A percentile compares a stretch with the other conserved stretches of the same genome.
These are phyloP conservation scores for Dermolepida albohirtum DNA, from an alignment of 2,888 invertebrate species.

Conservation along the genomic window DNA sequence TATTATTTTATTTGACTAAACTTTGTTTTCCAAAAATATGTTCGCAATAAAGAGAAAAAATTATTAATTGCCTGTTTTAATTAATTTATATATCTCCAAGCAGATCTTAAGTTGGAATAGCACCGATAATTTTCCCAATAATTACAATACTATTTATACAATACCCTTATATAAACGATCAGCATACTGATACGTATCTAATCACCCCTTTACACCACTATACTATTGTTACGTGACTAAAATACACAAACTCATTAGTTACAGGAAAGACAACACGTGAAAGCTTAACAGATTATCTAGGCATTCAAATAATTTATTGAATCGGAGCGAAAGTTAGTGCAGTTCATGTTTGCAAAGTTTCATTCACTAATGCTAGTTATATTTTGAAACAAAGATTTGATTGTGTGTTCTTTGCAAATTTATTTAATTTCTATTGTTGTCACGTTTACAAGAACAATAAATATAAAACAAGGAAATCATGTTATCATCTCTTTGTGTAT, in stretches of 20 bases:
- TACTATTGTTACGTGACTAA: constrained; percentile 42
- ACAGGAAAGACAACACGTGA: constrained; percentile 40
- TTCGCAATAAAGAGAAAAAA: too few species aligned
- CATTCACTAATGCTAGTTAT: not conserved
- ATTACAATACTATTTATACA: constrained; percentile 31
- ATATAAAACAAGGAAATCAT: not conserved
- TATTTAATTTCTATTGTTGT: constrained; percentile 29
- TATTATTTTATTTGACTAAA: too few species aligned
- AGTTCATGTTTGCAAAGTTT: constrained; percentile 34
- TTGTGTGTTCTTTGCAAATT: constrained; percentile 21
- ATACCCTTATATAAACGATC: constrained; percentile 39
- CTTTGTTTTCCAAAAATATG: too few species aligned
- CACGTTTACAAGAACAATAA: constrained; percentile 14
- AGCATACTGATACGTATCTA: constrained; percentile 41
- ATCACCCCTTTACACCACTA: constrained; percentile 39
- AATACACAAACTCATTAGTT: constrained; percentile 44
- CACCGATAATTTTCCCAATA: constrained; percentile 23
- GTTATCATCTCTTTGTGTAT: too few species aligned
- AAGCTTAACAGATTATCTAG: constrained; percentile 38
- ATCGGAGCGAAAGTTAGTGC: constrained; percentile 31
- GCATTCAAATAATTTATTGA: constrained; percentile 39
- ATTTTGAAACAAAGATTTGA: constrained; percentile 14
- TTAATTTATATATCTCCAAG: too few species aligned
- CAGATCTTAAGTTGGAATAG: constrained; percentile 1
- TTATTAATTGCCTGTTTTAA: too few species aligned